Conservation (phyloP, 2,113 vertebrate genomes). For the Tragelaphus scriptus region DNA sequence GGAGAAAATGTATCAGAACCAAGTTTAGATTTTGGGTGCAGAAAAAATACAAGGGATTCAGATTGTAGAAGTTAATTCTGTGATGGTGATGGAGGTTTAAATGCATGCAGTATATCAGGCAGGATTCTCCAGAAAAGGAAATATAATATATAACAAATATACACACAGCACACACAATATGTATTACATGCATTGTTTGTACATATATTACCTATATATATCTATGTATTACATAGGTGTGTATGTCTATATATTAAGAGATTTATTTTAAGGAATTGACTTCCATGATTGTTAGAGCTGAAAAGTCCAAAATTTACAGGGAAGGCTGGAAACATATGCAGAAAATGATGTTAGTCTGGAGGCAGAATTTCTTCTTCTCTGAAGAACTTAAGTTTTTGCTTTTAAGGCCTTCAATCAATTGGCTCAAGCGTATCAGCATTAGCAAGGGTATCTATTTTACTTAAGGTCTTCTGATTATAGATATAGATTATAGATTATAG, state of each 20-base stretch:
- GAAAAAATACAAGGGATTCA: background rate
- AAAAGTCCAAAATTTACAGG: background rate
- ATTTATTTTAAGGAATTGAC: slow-evolving; percentile 12
- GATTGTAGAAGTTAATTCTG: background rate
- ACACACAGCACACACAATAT: background rate
- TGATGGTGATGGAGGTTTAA: background rate
- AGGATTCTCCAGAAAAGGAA: background rate
- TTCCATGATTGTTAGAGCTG: background rate
- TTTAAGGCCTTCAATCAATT: background rate
- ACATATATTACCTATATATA: background rate
- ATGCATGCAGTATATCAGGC: background rate
- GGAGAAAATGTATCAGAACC: background rate
- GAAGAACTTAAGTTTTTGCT: background rate
- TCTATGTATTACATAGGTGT: background rate
- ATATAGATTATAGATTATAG: no score
- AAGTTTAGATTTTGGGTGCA: background rate
- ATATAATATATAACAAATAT: background rate
- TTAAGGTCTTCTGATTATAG: background rate
- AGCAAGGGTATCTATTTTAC: background rate
- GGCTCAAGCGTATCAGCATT: background rate
- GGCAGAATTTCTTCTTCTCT: background rate
- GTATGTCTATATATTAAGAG: background rate
- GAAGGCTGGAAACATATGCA: background rate
- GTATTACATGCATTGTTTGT: background rate
- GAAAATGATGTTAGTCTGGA: background rate